Evolutionary conservation across 2,888 invertebrate species (phyloP), one percentile per base, ranked within the genome.

Genomic region (Pasiphila rectangulata): DNA sequence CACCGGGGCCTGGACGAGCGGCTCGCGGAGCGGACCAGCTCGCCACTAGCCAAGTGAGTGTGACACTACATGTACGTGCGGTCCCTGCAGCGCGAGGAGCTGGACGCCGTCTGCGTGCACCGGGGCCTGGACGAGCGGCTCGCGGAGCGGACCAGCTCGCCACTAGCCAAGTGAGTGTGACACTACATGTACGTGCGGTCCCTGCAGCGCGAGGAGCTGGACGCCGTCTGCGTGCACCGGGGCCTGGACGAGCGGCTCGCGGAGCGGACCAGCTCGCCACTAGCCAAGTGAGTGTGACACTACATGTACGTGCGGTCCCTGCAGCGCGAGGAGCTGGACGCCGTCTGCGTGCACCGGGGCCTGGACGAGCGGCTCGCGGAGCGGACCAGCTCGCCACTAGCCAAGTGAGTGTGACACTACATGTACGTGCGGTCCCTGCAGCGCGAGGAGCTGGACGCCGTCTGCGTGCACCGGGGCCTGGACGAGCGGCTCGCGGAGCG

Each of bases 1-100:
- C 96, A 96, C 70, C 89, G 95, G 5, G 96, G 96, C 0, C 79
- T 96, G 10, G 96, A 96, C 54, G 81, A 82, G 42, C 49, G 77
- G 19, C 42, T 73, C 13, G 76, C 75, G 2, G 74, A 73, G 7
- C 47, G 76, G 1, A 69, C 65, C 0, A 68, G 78, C 0, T 80
- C 84, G 6, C 79, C 85, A 0, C 63, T 85, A 0, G 72, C 86
- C 52, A 86, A 83, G 87, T 87, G 15, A 60, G 80, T 34, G 4
- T 38, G 36, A 19, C 9, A 20, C 12, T 40, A 35, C 13, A 10
- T 10, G 7, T 16, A 30, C 27, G 23, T 7, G 7, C 21, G 4
- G 16, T 16, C 30, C n/a, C 30, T 30, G 2, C 30, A 30, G 12
- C 13, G 27, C 13, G 27, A 12, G 1, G 15, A 30, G 16, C 30